Conservation (phyloP, 1,140 invertebrate species). For the Drosophila triauraria region DNA sequence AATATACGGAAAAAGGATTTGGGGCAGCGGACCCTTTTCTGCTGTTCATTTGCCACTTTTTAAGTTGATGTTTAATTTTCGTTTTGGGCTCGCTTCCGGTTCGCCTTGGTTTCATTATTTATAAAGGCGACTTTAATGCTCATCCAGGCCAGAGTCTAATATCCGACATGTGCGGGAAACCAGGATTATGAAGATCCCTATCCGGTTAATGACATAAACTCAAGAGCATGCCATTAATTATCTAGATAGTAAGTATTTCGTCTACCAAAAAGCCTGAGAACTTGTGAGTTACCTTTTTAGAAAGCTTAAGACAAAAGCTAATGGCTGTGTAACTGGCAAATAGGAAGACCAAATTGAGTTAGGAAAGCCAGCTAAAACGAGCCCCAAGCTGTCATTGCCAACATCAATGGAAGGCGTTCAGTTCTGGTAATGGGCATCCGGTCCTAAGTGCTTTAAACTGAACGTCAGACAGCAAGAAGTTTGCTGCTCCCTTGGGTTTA, state of each 20-base stretch:
- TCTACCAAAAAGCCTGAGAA: too few relatives aligned
- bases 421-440: slow-evolving; percentile 7
- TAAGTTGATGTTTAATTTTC: slow-evolving; percentile 50
- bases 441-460: slow-evolving; percentile 24
- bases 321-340: slow-evolving; percentile 12
- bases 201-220: neutral
- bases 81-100: slow-evolving; percentile 34
- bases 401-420: slow-evolving; percentile 8
- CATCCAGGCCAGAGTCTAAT: slow-evolving; percentile 4
- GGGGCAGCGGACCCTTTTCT: slow-evolving; percentile 17
- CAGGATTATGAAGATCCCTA: too few relatives aligned
- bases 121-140: slow-evolving; percentile 7
- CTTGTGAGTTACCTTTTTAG: neutral
- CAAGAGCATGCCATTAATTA: neutral
- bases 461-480: neutral
- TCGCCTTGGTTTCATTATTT: slow-evolving; percentile 13
- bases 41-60: slow-evolving; percentile 44
- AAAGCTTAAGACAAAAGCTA: neutral
- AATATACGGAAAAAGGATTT: slow-evolving; percentile 6
- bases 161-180: neutral
- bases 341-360: slow-evolving; percentile 18
- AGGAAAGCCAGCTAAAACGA: neutral
- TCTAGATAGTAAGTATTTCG: neutral
- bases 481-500: neutral
- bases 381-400: neutral